A percentile compares a stretch with the other conserved stretches of the same genome.
Conservation (phyloP, 1,140 invertebrate species). For the Hesperophylax magnus region DNA sequence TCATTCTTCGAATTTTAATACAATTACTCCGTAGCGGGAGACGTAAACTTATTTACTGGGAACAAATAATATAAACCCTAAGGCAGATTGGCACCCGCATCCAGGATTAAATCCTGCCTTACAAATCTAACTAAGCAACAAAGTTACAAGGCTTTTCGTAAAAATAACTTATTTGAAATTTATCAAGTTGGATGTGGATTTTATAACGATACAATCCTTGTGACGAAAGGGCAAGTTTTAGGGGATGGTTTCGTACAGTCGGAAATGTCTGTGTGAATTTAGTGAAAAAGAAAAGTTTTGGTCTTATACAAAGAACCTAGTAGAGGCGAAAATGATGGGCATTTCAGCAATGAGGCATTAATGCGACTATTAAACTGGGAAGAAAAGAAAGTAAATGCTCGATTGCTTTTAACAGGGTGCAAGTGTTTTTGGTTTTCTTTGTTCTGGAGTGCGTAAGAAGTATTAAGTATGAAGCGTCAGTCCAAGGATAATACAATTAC, state of each 20-base stretch:
- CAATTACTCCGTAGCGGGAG: constrained; percentile 39
- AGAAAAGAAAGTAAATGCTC: constrained; percentile 37
- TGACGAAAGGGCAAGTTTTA: neutral
- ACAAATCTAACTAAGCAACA: no score
- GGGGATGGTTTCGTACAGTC: neutral
- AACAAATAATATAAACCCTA: constrained; percentile 39
- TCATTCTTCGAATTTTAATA: constrained; percentile 42
- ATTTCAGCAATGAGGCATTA: constrained; percentile 38
- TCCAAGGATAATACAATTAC: constrained; percentile 28
- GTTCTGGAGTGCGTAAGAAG: constrained; percentile 23
- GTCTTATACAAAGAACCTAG: constrained; percentile 7
- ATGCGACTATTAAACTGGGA: constrained; percentile 26
- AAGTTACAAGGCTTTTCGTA: neutral
- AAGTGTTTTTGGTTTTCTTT: constrained; percentile 12
- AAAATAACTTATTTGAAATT: neutral
- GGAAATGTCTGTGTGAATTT: constrained; percentile 16
- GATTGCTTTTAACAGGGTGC: constrained; percentile 26
- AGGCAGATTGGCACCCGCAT: constrained; percentile 43
- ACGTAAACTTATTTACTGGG: constrained; percentile 42
- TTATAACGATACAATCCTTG: neutral
- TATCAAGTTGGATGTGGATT: neutral
- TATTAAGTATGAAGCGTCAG: constrained; percentile 4
- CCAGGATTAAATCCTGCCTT: constrained; percentile 11
- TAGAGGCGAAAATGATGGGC: constrained; percentile 33
- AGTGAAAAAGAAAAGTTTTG: constrained; percentile 24